Evolutionary conservation across 2,113 vertebrate genomes (phyloP).

Genomic region (Cromileptes altivelis): DNA sequence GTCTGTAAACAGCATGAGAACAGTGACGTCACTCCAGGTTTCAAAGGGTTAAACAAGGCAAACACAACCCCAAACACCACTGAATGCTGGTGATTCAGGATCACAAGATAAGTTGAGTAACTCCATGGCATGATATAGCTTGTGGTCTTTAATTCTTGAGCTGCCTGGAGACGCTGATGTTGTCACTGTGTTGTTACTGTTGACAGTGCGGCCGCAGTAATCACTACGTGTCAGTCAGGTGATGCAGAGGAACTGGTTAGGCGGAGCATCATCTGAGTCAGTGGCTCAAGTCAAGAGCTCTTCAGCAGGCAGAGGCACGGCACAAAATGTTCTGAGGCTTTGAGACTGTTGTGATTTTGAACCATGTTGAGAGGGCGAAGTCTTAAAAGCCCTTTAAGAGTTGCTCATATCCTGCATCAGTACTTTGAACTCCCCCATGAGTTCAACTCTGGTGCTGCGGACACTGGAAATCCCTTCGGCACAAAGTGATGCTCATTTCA

Average conservation of each 20-base stretch:
- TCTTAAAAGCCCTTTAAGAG: background rate
- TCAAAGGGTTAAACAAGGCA: background rate
- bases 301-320: background rate
- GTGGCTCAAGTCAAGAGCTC: background rate
- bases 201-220: background rate
- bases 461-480: background rate
- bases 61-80: background rate
- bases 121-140: background rate
- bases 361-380: background rate
- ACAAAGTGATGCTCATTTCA: background rate
- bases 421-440: background rate
- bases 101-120: slow-evolving; percentile 53
- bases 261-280: slow-evolving; percentile 15
- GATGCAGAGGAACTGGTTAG: slow-evolving; percentile 66
- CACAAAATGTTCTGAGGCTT: background rate
- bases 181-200: background rate
- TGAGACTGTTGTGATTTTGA: background rate
- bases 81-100: slow-evolving; percentile 35
- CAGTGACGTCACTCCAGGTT: no score
- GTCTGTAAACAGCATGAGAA: no score
- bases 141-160: background rate
- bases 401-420: background rate
- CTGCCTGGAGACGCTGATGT: background rate
- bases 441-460: background rate
- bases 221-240: slow-evolving; percentile 37